Percentiles rank a stretch among this genome's conserved stretches.
Evolutionary conservation across 2,113 vertebrate species (phyloP).

Genomic region (Oreotrochilus melanogaster): DNA sequence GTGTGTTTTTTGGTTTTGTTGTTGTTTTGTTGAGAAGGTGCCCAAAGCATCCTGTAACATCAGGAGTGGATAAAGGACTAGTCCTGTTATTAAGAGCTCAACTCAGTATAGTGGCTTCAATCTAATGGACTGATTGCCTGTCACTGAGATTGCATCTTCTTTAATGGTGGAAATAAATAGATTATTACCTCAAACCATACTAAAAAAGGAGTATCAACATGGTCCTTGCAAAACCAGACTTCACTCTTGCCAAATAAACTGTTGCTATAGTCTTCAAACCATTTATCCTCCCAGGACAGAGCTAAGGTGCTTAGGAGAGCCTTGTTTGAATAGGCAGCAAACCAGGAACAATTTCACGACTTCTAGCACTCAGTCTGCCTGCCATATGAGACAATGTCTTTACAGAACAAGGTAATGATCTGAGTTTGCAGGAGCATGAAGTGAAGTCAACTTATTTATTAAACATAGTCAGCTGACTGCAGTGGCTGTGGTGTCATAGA

Average conservation of each 20-base stretch:
- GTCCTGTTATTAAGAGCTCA: background rate
- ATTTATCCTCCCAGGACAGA: background rate
- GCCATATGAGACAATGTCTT: background rate
- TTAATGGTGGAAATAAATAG: background rate
- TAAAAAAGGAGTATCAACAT: background rate
- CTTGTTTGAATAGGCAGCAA: background rate
- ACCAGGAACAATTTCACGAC: background rate
- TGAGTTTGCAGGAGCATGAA: background rate
- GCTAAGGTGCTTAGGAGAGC: background rate
- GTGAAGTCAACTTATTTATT: background rate
- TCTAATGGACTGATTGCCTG: background rate
- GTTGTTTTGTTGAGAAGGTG: too few relatives aligned
- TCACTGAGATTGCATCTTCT: background rate
- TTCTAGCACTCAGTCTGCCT: background rate
- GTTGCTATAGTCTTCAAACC: background rate
- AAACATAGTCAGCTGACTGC: background rate
- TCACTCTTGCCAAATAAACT: background rate
- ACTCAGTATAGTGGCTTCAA: rapidly evolving
- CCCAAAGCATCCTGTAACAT: background rate
- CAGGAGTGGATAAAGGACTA: background rate
- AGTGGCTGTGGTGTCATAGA: background rate
- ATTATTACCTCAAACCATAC: background rate
- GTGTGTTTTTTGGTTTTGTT: background rate
- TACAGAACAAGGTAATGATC: background rate
- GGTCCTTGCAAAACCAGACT: background rate